Evolutionary conservation across 2,113 vertebrate genomes (phyloP), one percentile per base, ranked within the genome.

Genomic region (Prochilodus magdalenae): DNA sequence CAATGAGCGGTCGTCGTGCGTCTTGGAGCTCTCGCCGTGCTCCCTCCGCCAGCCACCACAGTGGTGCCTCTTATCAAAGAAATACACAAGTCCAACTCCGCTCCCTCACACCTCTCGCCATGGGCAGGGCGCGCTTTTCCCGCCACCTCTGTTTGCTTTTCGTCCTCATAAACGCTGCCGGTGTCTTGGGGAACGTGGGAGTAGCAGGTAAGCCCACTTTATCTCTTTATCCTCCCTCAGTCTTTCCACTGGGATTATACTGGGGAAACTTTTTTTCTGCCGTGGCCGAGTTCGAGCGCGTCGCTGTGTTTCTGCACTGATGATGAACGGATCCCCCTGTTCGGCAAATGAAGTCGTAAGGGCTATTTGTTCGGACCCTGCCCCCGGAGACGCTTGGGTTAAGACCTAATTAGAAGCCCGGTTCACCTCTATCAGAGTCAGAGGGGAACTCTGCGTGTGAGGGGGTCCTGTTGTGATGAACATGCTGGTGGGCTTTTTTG

Each of bases 91-190:
- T 89, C 86, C 85, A 89, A 91, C 89, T 83, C 87, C 92, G 84
- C 88, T 87, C 93, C 89, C 87, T 89, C 93, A 87, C 90, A 89
- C 86, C 89, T 89, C 79, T 90, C 90, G 93, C 87, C 92, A 97
- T 96, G 96, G 93, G 93, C 90, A 91, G 92, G 92, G 92, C 89
- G 88, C 89, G 92, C 90, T 94, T 93, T 90, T 91, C 89, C 89
- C 92, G 94, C 93, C 90, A 92, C 91, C 92, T 94, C 78, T 95
- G 92, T 92, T 90, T 95, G 94, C 89, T 96, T 87, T 84, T 95
- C 87, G 89, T 94, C 84, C 91, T 96, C 91, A 89, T 94, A 87
- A 93, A 91, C 90, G 92, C 90, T 87, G 91, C 91, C 91, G 89
- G 91, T 91, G 88, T 94, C 83, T 93, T 93, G 91, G 95, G 92